Conservation (phyloP, 2,888 invertebrate genomes). For the Chironomus riparius region DNA sequence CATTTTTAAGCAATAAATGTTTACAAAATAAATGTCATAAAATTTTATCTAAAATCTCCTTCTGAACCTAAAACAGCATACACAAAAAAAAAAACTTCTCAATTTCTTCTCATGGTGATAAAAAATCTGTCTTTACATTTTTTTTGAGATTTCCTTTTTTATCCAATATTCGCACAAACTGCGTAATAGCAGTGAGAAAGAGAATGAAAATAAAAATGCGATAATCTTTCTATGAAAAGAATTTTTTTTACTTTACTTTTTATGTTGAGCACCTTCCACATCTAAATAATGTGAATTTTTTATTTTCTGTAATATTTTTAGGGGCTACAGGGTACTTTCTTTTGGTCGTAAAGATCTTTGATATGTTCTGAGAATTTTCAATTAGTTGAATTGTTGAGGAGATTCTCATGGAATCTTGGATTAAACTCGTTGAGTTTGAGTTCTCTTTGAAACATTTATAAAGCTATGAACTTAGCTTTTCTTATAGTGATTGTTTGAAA, state of each 20-base stretch:
- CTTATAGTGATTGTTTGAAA: no score
- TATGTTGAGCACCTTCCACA: not conserved
- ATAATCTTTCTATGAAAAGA: not conserved
- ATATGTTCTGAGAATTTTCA: no score
- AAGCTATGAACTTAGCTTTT: no score
- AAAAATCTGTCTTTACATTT: not conserved
- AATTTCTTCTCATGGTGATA: not conserved
- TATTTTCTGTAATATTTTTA: no score
- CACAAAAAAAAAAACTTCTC: not conserved
- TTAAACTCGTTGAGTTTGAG: no score
- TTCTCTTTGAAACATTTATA: no score
- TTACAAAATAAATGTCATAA: conserved; percentile 25
- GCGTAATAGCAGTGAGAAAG: not conserved
- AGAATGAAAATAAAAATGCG: not conserved
- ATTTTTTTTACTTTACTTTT: no score
- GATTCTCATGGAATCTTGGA: no score
- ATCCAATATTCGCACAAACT: not conserved
- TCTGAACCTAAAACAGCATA: not conserved
- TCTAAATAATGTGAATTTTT: not conserved
- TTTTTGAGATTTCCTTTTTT: conserved; percentile 16
- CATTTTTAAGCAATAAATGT: not conserved
- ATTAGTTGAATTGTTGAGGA: no score
- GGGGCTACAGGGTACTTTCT: no score
- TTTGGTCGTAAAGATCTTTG: no score
- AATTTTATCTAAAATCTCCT: conserved; percentile 2